These are phyloP conservation scores for Metacarcinus magister DNA, from an alignment of 2,888 invertebrate species.

Conservation along the genomic window DNA sequence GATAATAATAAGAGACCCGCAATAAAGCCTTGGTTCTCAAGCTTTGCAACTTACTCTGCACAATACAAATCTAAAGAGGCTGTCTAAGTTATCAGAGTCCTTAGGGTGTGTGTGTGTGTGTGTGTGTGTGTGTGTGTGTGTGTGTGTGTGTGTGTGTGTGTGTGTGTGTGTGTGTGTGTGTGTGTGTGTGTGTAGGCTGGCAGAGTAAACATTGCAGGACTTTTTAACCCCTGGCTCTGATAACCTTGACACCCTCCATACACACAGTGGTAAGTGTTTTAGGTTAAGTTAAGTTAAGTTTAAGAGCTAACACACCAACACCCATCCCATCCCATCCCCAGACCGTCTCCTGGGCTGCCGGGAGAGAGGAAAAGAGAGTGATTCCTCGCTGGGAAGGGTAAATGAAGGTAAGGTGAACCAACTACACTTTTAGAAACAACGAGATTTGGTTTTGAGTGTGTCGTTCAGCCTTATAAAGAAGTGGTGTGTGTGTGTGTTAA, in stretches of 20 bases:
- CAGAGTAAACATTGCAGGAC: neutral
- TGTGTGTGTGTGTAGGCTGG: neutral
- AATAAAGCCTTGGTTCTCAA: conserved; percentile 49
- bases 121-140: neutral
- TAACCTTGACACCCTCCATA: neutral
- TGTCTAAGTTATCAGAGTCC: neutral
- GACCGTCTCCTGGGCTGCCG: neutral
- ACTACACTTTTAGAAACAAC: neutral
- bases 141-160: neutral
- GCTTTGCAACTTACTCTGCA: conserved; percentile 46
- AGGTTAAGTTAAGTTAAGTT: neutral
- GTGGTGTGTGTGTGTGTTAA: conserved; percentile 9
- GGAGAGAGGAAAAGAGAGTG: neutral
- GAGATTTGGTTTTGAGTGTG: neutral
- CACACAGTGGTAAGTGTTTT: neutral
- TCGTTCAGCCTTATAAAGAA: neutral
- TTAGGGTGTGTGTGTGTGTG: neutral
- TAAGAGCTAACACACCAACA: neutral
- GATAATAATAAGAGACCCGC: conserved; percentile 35
- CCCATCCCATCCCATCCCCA: neutral
- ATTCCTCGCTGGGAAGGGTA: neutral
- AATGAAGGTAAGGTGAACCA: neutral
- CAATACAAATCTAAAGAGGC: conserved; percentile 10
- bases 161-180: neutral
- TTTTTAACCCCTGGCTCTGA: neutral